A percentile compares a stretch with the other conserved stretches of the same genome.
Conservation (phyloP, 1,140 invertebrate genomes). For the Pseudobourletiella spinata region DNA sequence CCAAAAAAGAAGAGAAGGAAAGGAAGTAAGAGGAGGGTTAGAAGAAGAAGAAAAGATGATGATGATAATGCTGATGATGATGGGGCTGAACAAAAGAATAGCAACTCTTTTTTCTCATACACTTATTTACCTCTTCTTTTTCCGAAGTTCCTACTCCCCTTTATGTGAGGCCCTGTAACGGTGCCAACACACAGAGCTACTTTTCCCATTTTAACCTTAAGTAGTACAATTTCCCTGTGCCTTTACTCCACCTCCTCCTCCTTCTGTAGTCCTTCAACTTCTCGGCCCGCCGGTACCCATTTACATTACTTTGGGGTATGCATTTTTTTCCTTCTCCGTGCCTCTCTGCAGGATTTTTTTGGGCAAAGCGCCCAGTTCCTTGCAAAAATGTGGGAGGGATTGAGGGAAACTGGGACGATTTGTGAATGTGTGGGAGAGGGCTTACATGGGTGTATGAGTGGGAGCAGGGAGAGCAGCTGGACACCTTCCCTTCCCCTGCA, state of each 20-base stretch:
- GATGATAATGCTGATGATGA: too few species aligned
- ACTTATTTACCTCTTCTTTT: slow-evolving; percentile 1
- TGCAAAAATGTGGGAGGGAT: too few species aligned
- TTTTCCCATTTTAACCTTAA: not conserved
- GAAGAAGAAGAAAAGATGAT: not conserved
- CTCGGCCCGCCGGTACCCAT: not conserved
- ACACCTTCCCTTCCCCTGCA: too few species aligned
- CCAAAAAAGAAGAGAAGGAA: not conserved
- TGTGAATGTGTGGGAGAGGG: too few species aligned
- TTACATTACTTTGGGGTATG: not conserved
- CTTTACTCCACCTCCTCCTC: not conserved
- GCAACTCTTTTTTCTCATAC: slow-evolving; percentile 6
- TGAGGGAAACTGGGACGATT: too few species aligned
- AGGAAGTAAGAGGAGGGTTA: slow-evolving; percentile 2
- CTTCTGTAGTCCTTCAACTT: not conserved
- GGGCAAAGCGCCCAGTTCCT: too few species aligned
- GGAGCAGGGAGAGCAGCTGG: too few species aligned
- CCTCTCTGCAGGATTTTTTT: too few species aligned
- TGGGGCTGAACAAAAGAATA: too few species aligned
- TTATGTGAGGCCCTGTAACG: not conserved
- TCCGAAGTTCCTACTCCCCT: not conserved
- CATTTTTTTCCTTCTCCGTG: too few species aligned
- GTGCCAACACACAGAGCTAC: too few species aligned
- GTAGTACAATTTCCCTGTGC: not conserved
- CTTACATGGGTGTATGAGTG: too few species aligned